Evolutionary conservation across 1,140 invertebrate species (phyloP).

Genomic region (Drosophila arizonae): DNA sequence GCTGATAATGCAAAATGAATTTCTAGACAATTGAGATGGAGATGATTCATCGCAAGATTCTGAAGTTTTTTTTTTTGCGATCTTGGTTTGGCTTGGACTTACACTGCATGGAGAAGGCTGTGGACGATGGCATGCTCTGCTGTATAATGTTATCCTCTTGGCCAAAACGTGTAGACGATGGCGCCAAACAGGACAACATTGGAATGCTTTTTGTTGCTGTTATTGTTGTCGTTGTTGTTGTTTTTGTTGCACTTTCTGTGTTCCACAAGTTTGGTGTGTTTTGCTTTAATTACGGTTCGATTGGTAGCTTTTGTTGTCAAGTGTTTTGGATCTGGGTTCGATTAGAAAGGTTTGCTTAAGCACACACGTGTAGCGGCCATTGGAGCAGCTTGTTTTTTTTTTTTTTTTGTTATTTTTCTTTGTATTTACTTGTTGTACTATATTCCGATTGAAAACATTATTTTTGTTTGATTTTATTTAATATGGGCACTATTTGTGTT

Average conservation of each 20-base stretch:
- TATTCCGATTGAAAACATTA: constrained; percentile 6
- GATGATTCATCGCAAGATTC: constrained; percentile 31
- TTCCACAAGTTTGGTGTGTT: constrained; percentile 26
- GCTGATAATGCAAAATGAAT: constrained; percentile 64
- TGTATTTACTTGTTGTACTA: not conserved
- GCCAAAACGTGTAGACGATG: constrained; percentile 82
- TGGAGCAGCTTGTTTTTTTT: constrained; percentile 8
- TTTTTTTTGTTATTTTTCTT: not conserved
- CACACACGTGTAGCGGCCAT: constrained; percentile 64
- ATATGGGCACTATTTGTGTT: constrained; percentile 9
- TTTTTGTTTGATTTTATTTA: constrained; percentile 1
- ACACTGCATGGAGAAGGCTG: constrained; percentile 83
- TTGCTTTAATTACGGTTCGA: constrained; percentile 12
- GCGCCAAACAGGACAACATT: constrained; percentile 83
- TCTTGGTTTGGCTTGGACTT: constrained; percentile 49
- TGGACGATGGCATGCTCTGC: constrained; percentile 82
- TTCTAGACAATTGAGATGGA: constrained; percentile 32
- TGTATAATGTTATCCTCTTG: constrained; percentile 82
- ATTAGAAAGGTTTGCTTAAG: constrained; percentile 34
- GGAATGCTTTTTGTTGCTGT: constrained; percentile 73
- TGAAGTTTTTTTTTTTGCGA: not conserved
- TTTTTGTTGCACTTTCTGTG: constrained; percentile 7
- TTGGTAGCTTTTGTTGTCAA: constrained; percentile 2
- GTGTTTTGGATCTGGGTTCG: constrained; percentile 15
- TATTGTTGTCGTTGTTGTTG: not conserved